Evolutionary conservation across 2,113 vertebrate species (phyloP), one percentile per base, ranked within the genome.

Genomic region (Aldabrachelys gigantea): DNA sequence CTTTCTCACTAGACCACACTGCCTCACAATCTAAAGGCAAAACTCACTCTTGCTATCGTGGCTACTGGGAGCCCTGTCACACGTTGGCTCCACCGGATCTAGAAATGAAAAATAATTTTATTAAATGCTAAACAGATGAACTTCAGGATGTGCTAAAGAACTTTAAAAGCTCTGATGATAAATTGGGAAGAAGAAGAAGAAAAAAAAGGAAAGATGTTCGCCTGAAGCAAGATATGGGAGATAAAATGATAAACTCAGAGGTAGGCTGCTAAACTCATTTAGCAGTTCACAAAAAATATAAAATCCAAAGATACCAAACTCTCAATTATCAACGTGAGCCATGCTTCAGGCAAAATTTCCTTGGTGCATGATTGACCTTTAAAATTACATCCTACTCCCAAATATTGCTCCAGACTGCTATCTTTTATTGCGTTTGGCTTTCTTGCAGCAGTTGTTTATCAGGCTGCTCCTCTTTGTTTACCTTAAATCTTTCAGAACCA

Each of bases 401-500:
- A 93, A 93, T 93, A 96, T 69, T 97, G 87, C 89, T 97, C 75
- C 85, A 59, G 85, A 65, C 93, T 93, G 92, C 89, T 96, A 75
- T 86, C 54, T 96, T 93, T 94, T 95, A 95, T 97, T 97, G 57
- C 94, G 87, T 84, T 95, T 97, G 92, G 92, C 93, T 96, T 95
- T 92, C 85, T 90, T 92, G 80, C 84, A 97, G 84, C 65, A 93
- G 89, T 93, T 96, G 92, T 97, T 96, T 96, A 96, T 95, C 93
- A 95, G 94, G 12, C 75, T 95, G 85, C 87, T 93, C 52, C 94
- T 86, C 90, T 83, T 78, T 95, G 95, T 96, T 97, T 97, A 97
- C 97, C 93, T 93, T 95, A 90, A 94, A 79, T 85, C 92, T 96
- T 96, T 97, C 95, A 96, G 89, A 96, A 96, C 87, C 75, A 95